These are phyloP conservation scores for Idaea aversata DNA, from an alignment of 2,888 invertebrate species.

Conservation along the genomic window DNA sequence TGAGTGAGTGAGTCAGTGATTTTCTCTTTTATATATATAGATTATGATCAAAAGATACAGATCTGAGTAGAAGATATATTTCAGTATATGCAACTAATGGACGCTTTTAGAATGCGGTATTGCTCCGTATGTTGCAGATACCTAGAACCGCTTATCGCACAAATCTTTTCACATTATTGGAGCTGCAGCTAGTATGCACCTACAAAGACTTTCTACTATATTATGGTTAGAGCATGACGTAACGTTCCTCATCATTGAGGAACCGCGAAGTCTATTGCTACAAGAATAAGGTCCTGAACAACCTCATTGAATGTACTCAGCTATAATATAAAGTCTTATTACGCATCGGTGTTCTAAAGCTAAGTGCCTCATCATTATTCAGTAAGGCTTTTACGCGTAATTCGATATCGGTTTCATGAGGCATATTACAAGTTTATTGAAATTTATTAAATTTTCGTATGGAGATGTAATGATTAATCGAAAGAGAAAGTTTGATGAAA, in stretches of 20 bases:
- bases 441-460: not conserved
- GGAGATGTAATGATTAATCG: not conserved
- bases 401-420: conserved; percentile 16
- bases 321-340: conserved; percentile 17
- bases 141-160: too few relatives aligned
- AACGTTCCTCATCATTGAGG: not conserved
- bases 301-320: not conserved
- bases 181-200: too few relatives aligned
- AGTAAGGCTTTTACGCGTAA: conserved; percentile 38
- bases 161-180: too few relatives aligned
- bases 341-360: conserved; percentile 36
- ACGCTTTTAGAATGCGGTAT: too few relatives aligned
- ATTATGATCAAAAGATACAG: too few relatives aligned
- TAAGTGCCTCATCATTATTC: conserved; percentile 59
- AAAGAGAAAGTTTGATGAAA: not conserved
- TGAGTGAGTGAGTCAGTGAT: too few relatives aligned
- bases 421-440: not conserved
- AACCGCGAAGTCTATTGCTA: not conserved
- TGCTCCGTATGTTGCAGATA: too few relatives aligned
- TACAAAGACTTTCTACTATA: too few relatives aligned
- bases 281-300: not conserved
- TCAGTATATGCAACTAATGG: too few relatives aligned
- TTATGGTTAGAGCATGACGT: too few relatives aligned
- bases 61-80: too few relatives aligned
- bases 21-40: too few relatives aligned